A percentile compares a stretch with the other conserved stretches of the same genome.
Evolutionary conservation across 1,140 invertebrate genomes (phyloP).

Genomic region (Drosophila tropicalis): DNA sequence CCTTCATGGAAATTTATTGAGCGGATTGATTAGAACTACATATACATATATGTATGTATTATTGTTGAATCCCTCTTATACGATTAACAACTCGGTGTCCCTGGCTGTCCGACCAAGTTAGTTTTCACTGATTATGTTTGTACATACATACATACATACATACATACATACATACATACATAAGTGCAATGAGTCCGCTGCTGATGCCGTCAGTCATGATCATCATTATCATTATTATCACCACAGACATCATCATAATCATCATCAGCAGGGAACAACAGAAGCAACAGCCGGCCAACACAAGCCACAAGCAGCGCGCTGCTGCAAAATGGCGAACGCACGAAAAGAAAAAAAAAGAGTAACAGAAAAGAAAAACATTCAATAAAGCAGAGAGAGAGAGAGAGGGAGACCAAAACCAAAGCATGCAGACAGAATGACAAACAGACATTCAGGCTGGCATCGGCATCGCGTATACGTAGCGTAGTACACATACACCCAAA

Average conservation of each 20-base stretch:
- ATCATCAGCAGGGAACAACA: conserved; percentile 14
- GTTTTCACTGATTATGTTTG: neutral
- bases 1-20: no score
- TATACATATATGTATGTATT: no score
- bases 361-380: conserved; percentile 33
- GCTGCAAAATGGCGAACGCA: conserved; percentile 17
- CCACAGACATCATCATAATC: neutral
- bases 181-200: conserved; percentile 4
- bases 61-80: no score
- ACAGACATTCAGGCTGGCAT: conserved; percentile 37
- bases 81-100: no score
- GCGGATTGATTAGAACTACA: no score
- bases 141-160: no score
- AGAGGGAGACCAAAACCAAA: conserved; percentile 6
- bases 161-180: no score
- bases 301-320: conserved; percentile 15
- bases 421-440: conserved; percentile 20
- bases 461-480: conserved; percentile 68
- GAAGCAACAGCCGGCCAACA: conserved; percentile 5
- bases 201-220: neutral
- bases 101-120: no score
- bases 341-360: conserved; percentile 5
- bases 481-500: conserved; percentile 44
- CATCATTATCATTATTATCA: neutral
- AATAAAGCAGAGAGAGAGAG: conserved; percentile 47